These are phyloP conservation scores for Diadumene lineata DNA, from an alignment of 92 coral and sea anemone genomes.

Conservation along the genomic window DNA sequence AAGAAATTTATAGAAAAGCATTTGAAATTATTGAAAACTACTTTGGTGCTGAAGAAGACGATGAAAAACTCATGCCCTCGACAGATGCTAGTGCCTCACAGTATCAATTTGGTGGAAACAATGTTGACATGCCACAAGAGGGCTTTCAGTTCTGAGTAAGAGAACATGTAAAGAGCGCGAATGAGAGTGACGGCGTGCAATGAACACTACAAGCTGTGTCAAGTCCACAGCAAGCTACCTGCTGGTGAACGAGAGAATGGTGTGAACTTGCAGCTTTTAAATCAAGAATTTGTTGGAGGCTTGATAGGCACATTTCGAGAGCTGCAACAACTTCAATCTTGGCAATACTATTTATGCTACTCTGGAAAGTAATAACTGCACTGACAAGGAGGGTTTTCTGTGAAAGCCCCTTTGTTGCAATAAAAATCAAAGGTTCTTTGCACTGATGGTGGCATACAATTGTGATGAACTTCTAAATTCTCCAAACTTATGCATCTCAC, in stretches of 20 bases:
- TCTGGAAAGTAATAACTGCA: neutral
- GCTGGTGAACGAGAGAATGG: neutral
- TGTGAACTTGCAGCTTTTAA: neutral
- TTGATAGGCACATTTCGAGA: neutral
- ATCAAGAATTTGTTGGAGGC: neutral
- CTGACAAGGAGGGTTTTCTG: neutral
- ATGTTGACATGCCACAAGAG: constrained; percentile 75
- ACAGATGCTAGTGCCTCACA: constrained; percentile 75
- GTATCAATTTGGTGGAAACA: constrained; percentile 80
- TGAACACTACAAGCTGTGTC: neutral
- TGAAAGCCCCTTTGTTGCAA: neutral
- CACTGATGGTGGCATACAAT: neutral
- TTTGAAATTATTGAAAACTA: constrained; percentile 92
- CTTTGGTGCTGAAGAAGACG: constrained; percentile 94
- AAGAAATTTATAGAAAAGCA: constrained; percentile 94
- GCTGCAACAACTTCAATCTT: neutral
- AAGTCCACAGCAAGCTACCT: neutral
- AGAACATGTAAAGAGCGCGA: neutral
- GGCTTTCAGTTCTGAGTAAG: constrained; percentile 83
- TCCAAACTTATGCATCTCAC: neutral
- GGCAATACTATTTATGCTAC: neutral
- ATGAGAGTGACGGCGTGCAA: neutral
- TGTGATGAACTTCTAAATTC: neutral
- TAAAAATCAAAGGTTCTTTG: neutral
- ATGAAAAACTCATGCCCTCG: constrained; percentile 84